These are phyloP conservation scores for Syngnathus floridae DNA, from an alignment of 2,113 vertebrate species.

Conservation along the genomic window DNA sequence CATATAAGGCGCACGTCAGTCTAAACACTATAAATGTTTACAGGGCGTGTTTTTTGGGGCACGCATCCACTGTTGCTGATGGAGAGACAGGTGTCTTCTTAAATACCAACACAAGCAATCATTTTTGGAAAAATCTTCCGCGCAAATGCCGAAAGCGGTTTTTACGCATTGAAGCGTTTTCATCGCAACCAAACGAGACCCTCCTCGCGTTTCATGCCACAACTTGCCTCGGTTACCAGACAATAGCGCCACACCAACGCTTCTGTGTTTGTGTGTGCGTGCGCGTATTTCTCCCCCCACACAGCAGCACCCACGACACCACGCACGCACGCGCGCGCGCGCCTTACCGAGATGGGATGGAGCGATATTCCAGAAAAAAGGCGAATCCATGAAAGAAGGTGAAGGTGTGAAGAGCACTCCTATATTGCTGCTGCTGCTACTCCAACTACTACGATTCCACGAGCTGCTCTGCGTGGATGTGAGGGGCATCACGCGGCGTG, in stretches of 20 bases:
- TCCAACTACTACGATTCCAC: constrained; percentile 53
- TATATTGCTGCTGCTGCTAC: constrained; percentile 36
- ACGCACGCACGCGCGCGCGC: constrained; percentile 5
- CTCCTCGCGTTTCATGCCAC: constrained; percentile 20
- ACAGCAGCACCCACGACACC: constrained; percentile 10
- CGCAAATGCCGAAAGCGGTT: background rate
- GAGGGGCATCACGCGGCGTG: constrained; percentile 63
- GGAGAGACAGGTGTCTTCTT: constrained; percentile 59
- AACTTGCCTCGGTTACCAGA: constrained; percentile 59
- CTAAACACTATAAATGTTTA: background rate
- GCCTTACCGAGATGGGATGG: constrained; percentile 62
- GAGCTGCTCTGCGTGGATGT: constrained; percentile 40
- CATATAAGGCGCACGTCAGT: background rate
- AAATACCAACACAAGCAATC: background rate
- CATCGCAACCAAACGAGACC: background rate
- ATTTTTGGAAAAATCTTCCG: background rate
- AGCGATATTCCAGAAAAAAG: constrained; percentile 40
- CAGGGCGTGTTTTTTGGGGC: constrained; percentile 1
- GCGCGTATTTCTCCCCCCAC: constrained; percentile 7
- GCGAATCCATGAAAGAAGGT: constrained; percentile 60
- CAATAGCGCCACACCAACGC: constrained; percentile 50
- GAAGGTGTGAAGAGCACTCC: constrained; percentile 17
- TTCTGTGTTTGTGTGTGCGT: background rate
- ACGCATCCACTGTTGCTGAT: constrained; percentile 48
- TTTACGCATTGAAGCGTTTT: background rate